Evolutionary conservation across 64 coral and sea anemone genomes (phyloP).

Genomic region (Hydrozoanthus tunicans): DNA sequence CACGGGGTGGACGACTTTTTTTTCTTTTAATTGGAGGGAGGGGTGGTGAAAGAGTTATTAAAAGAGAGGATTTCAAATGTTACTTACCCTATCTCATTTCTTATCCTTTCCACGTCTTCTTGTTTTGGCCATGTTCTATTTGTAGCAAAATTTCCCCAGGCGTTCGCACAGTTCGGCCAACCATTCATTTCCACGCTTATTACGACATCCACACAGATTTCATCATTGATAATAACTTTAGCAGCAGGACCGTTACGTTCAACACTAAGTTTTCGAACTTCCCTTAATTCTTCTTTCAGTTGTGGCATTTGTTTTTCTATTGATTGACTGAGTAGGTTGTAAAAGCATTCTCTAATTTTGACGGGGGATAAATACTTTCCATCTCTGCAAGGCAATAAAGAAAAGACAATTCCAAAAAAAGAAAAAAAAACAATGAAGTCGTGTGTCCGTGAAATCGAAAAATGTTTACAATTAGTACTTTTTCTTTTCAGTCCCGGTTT

Average conservation of each 20-base stretch:
- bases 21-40: no score
- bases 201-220: slow-evolving; percentile 57
- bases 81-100: background rate
- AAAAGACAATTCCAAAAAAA: no score
- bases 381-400: slow-evolving; percentile 10
- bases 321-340: background rate
- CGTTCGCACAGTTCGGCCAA: slow-evolving; percentile 46
- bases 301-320: background rate
- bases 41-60: background rate
- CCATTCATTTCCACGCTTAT: slow-evolving; percentile 39
- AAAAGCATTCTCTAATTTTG: slow-evolving; percentile 43
- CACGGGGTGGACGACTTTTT: no score
- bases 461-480: no score
- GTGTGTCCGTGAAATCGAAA: no score
- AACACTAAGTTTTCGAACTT: background rate
- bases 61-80: background rate
- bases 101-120: slow-evolving; percentile 32
- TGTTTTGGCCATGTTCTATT: slow-evolving; percentile 23
- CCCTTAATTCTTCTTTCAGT: background rate
- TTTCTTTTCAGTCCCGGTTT: no score
- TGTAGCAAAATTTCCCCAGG: slow-evolving; percentile 32
- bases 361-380: slow-evolving; percentile 54
- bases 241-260: slow-evolving; percentile 53
- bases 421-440: no score
- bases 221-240: slow-evolving; percentile 42